These are phyloP conservation scores for Callospermophilus lateralis DNA, from an alignment of 2,113 vertebrate genomes.

Conservation along the genomic window DNA sequence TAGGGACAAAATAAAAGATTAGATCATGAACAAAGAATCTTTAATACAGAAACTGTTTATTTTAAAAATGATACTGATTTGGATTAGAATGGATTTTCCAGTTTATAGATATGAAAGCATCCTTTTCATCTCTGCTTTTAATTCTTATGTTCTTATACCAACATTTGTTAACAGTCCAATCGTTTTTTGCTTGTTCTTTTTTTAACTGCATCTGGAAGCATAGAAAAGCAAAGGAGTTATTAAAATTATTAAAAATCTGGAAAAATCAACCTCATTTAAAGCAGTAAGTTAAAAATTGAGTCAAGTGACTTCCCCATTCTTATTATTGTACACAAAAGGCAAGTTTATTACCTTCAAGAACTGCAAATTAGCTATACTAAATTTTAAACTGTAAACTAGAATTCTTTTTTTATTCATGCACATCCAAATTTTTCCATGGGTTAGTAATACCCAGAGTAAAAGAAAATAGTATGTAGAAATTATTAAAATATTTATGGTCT, in stretches of 20 bases:
- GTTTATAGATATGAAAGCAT: background rate
- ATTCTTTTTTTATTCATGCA: background rate
- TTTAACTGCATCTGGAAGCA: background rate
- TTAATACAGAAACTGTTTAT: background rate
- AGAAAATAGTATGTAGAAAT: too few relatives aligned
- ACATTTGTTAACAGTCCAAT: background rate
- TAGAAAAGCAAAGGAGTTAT: background rate
- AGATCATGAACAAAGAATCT: background rate
- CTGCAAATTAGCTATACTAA: background rate
- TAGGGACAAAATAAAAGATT: background rate
- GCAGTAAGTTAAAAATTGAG: background rate
- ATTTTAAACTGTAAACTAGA: background rate
- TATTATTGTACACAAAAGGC: background rate
- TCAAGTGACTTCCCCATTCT: background rate
- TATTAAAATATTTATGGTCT: too few relatives aligned
- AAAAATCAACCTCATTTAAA: conserved; percentile 2
- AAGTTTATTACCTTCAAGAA: background rate
- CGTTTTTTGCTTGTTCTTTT: background rate
- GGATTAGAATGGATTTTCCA: background rate
- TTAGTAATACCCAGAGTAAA: background rate
- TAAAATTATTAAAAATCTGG: background rate
- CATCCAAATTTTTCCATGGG: background rate
- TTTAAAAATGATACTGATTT: background rate
- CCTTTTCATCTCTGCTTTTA: background rate
- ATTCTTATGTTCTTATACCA: background rate